Evolutionary conservation across 1,140 invertebrate species (phyloP).

Genomic region (Euura saliciscinereae): DNA sequence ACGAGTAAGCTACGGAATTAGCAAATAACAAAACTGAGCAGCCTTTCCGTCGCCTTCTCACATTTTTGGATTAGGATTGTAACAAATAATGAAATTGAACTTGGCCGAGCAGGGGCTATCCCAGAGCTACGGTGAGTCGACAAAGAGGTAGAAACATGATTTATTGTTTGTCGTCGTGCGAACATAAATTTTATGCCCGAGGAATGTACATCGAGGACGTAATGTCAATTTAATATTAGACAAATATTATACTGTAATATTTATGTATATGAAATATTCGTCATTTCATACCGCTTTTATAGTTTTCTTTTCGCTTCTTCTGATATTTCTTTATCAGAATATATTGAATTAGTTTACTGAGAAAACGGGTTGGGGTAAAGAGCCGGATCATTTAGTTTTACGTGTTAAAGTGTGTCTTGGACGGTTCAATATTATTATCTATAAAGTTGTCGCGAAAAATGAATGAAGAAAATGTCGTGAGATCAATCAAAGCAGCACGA

Average conservation of each 20-base stretch:
- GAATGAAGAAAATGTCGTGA: no score
- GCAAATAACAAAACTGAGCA: not conserved
- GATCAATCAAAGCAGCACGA: no score
- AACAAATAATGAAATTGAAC: not conserved
- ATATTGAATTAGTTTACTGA: not conserved
- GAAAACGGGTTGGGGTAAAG: not conserved
- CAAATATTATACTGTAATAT: not conserved
- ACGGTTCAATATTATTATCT: not conserved
- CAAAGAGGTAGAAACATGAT: not conserved
- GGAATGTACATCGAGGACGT: not conserved
- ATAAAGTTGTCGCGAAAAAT: no score
- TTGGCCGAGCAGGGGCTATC: not conserved
- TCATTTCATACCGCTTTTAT: not conserved
- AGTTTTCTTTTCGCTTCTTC: not conserved
- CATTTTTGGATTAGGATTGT: not conserved
- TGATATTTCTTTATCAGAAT: no score
- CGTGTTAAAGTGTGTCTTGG: not conserved
- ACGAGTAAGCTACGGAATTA: not conserved
- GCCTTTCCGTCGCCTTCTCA: not conserved
- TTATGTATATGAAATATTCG: no score
- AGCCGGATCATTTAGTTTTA: not conserved
- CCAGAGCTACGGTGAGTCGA: not conserved
- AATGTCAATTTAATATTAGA: slow-evolving; percentile 2
- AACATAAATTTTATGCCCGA: not conserved
- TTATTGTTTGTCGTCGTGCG: not conserved